Evolutionary conservation across 2,113 vertebrate species (phyloP), one percentile per base, ranked within the genome.

Genomic region (Conger conger): DNA sequence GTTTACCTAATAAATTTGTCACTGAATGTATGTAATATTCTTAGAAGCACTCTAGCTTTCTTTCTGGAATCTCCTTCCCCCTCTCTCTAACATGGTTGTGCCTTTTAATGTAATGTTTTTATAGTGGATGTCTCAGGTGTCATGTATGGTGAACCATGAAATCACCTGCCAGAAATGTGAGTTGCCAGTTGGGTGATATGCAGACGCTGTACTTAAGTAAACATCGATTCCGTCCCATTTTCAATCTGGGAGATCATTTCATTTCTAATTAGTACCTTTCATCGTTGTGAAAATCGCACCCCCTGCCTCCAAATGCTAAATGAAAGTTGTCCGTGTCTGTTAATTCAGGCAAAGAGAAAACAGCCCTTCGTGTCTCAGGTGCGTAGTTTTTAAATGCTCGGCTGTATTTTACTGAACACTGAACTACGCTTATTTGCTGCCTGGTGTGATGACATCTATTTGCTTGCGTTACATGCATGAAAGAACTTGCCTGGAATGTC

Each of bases 401-500:
- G 78, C 81, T 60, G 15, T 11, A 63, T 36, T 68, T 54, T 68
- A n/a, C 35, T 23, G 20, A 57, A 18, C 30, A 2, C 54, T 36
- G 53, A 3, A 1, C 81, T 82, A 37, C 40, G 57, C 54, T 63
- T 60, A 13, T 57, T 57, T 54, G 23, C n/a, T 13, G 18, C n/a
- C 15, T n/a, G 37, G 36, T 57, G 50, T 82, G n/a, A 80, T 45
- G 79, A 16, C 57, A 45, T 40, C n/a, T 84, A 38, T 86, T 82
- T 45, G 63, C 80, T 36, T 86, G 77, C 23, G n/a, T 57, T 38
- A 50, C 76, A 83, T 86, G 87, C 90, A 84, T 92, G 91, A 90
- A 82, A 87, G 84, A 88, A 86, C 91, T 86, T 91, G 92, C 87
- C 89, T 88, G 90, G 88, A 92, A 93, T 90, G 86, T 45, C 87